phyloP scores from a whole-genome alignment of 2,888 invertebrate genomes.

The Noctua janthe region DNA sequence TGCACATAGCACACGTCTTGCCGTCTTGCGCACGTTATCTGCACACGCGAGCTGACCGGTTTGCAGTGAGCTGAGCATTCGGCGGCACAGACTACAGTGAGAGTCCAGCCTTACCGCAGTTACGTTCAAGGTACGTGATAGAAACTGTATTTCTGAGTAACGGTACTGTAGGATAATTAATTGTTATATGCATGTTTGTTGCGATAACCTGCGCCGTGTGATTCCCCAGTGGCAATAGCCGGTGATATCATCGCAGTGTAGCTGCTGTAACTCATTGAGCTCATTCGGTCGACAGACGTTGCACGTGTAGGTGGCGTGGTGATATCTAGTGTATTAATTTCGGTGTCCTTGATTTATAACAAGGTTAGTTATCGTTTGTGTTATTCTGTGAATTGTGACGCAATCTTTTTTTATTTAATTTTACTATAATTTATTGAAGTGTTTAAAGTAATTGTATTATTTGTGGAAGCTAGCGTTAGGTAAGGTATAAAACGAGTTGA shows the following conservation, averaged over 20 bases:
- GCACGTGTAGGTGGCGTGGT: conserved; percentile 34
- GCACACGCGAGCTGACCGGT: conserved; percentile 17
- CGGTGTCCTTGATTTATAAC: conserved; percentile 51
- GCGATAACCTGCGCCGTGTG: conserved; percentile 32
- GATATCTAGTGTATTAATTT: conserved; percentile 38
- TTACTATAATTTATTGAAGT: background rate
- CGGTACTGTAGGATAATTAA: conserved; percentile 34
- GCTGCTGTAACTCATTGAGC: background rate
- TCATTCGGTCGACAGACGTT: conserved; percentile 37
- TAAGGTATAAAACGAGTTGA: background rate
- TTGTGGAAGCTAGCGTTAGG: background rate
- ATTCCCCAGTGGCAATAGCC: conserved; percentile 42
- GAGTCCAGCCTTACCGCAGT: conserved; percentile 29
- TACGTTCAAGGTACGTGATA: conserved; percentile 49
- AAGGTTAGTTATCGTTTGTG: conserved; percentile 50
- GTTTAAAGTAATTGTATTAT: background rate
- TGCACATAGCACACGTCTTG: conserved; percentile 47
- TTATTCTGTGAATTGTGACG: conserved; percentile 40
- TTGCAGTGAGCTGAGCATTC: background rate
- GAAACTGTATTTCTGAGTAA: conserved; percentile 41
- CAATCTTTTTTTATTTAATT: conserved; percentile 10
- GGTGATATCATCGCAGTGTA: conserved; percentile 52
- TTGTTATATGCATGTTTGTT: conserved; percentile 15
- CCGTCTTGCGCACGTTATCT: conserved; percentile 40
- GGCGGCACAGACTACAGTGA: conserved; percentile 9